Evolutionary conservation across 2,888 invertebrate genomes (phyloP), one percentile per base, ranked within the genome.

Genomic region (Nephrocerus scutellatus): DNA sequence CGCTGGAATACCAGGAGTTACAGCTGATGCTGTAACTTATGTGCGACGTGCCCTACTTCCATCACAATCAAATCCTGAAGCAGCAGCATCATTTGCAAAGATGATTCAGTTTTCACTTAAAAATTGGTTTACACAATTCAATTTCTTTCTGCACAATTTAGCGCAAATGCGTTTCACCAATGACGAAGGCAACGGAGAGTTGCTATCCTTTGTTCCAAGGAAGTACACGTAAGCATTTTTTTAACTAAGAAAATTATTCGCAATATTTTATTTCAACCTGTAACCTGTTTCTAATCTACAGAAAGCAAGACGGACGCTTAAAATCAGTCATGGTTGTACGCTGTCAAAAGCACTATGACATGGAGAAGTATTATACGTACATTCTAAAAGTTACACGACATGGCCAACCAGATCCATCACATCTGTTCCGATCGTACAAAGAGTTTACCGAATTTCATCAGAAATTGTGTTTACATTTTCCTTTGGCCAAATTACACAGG

Each of bases 351-450:
- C 81, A 93, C 50, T 95, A 93, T 66, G 90, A 89, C 62, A 93
- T 95, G 10, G 95, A 93, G 61, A 97, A 97, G 73, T 91, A 92
- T 74, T 98, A 98, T 68, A 92, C 96, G 53, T 92, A 89, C 63
- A 83, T 89, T 47, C 72, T 88, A 50, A 77, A 82, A 49, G 85
- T 96, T 22, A 83, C 82, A 57, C 74, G 96, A 36, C 85, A 84
- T 53, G 81, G 81, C 30, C 87, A 90, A 62, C 77, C 80, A n/a
- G 88, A 90, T 62, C 84, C 89, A 1, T 80, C 85, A 48, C 85
- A 85, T 58, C 75, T 98, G 36, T 91, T 93, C 66, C 81, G 98
- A 43, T 88, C 92, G 0, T 98, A 93, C 70, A 88, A 91, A 55
- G 97, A 98, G 72, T 96, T 97, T 70, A 84, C 87, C 10, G 98